These are phyloP conservation scores for Pteria penguin DNA, from an alignment of 2,888 invertebrate species.

Conservation along the genomic window DNA sequence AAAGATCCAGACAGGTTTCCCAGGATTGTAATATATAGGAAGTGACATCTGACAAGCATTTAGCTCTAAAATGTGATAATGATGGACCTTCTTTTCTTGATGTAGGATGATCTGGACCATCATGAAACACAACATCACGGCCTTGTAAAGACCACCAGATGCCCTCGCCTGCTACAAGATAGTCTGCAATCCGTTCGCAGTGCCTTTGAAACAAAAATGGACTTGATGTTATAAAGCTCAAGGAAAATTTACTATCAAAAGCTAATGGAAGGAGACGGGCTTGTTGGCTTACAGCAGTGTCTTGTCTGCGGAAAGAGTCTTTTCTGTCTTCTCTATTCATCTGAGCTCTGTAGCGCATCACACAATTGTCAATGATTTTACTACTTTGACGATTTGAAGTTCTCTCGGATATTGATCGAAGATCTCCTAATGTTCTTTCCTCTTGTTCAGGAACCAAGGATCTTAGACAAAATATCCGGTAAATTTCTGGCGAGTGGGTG, in stretches of 20 bases:
- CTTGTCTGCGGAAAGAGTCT: neutral
- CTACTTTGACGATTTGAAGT: slow-evolving; percentile 9
- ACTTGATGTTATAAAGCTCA: neutral
- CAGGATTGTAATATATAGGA: neutral
- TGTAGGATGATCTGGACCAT: slow-evolving; percentile 6
- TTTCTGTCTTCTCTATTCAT: neutral
- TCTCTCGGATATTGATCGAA: neutral
- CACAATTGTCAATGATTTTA: slow-evolving; percentile 12
- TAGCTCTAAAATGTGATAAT: neutral
- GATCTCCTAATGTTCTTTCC: slow-evolving; percentile 17
- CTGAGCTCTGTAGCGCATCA: slow-evolving; percentile 6
- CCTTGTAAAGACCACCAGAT: neutral
- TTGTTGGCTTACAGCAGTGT: slow-evolving; percentile 13
- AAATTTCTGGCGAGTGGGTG: slow-evolving; percentile 5
- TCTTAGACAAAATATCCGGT: neutral
- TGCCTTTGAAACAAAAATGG: slow-evolving; percentile 7
- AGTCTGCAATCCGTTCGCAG: slow-evolving; percentile 17
- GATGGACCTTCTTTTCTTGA: neutral
- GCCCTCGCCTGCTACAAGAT: neutral
- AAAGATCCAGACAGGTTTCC: neutral
- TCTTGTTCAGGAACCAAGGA: slow-evolving; percentile 12
- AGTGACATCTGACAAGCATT: neutral
- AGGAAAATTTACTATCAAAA: neutral
- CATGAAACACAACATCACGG: slow-evolving; percentile 12
- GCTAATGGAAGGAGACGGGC: slow-evolving; percentile 10